These are phyloP conservation scores for Campoplex nolae DNA, from an alignment of 2,888 invertebrate species.

Conservation along the genomic window DNA sequence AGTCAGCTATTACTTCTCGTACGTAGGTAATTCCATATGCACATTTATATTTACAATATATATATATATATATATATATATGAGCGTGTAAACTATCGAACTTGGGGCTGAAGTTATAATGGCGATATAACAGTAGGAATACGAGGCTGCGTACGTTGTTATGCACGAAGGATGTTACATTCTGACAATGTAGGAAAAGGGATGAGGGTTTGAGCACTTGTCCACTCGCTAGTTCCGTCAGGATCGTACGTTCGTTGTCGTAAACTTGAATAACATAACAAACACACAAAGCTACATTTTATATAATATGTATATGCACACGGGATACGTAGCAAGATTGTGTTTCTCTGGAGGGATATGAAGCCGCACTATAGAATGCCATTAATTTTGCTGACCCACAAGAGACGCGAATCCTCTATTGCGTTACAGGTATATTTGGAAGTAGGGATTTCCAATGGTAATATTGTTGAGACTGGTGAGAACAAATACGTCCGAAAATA, in stretches of 20 bases:
- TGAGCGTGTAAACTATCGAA: slow-evolving; percentile 23
- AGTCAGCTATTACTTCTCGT: not conserved
- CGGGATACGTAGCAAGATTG: slow-evolving; percentile 44
- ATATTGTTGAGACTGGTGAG: not conserved
- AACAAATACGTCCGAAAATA: not conserved
- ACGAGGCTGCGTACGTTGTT: not conserved
- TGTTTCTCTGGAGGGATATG: slow-evolving; percentile 44
- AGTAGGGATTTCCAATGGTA: not conserved
- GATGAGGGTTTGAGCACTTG: slow-evolving; percentile 14
- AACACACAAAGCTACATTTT: not conserved
- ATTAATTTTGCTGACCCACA: slow-evolving; percentile 62
- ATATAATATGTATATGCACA: slow-evolving; percentile 30
- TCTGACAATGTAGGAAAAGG: slow-evolving; percentile 28
- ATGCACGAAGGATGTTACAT: slow-evolving; percentile 34
- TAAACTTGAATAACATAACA: slow-evolving; percentile 48
- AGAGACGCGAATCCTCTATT: slow-evolving; percentile 43
- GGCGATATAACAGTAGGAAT: slow-evolving; percentile 48
- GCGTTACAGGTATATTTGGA: not conserved
- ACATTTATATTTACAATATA: not conserved
- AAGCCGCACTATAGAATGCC: slow-evolving; percentile 25
- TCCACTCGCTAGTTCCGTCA: slow-evolving; percentile 33
- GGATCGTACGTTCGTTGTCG: slow-evolving; percentile 61
- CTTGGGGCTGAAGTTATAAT: slow-evolving; percentile 60
- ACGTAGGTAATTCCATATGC: not conserved
- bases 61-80: not conserved